phyloP scores from a whole-genome alignment of 1,140 invertebrate genomes.

The Nasonia longicornis region DNA sequence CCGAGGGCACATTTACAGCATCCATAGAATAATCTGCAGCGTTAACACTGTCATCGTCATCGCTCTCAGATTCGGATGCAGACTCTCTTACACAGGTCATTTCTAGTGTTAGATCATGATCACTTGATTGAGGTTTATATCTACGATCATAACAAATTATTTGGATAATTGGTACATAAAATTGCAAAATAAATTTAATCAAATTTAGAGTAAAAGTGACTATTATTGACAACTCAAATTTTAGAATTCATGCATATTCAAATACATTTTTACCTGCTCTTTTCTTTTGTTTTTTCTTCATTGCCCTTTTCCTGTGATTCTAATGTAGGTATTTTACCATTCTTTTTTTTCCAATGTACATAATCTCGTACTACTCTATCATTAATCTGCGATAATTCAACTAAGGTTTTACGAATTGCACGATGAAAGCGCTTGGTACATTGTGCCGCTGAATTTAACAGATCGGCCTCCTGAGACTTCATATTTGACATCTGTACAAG shows the following conservation, averaged over 20 bases:
- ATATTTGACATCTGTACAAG: slow-evolving; percentile 24
- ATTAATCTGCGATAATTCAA: slow-evolving; percentile 55
- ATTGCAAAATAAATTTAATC: neutral
- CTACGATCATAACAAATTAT: neutral
- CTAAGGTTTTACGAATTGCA: slow-evolving; percentile 52
- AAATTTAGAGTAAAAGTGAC: neutral
- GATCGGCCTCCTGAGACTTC: slow-evolving; percentile 6
- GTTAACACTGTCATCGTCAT: slow-evolving; percentile 28
- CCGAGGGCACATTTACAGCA: neutral
- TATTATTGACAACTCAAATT: too few relatives aligned
- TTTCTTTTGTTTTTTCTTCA: neutral
- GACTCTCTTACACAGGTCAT: slow-evolving; percentile 63
- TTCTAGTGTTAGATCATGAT: slow-evolving; percentile 54
- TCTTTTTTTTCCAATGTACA: slow-evolving; percentile 48
- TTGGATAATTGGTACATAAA: neutral
- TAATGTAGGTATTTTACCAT: slow-evolving; percentile 16
- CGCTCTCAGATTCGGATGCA: slow-evolving; percentile 53
- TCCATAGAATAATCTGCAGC: neutral
- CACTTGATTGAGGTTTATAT: neutral
- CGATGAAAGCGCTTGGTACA: slow-evolving; percentile 48
- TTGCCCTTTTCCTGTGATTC: neutral
- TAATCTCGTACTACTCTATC: slow-evolving; percentile 55
- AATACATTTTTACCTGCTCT: slow-evolving; percentile 7
- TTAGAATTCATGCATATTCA: neutral
- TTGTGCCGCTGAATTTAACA: slow-evolving; percentile 19